Evolutionary conservation across 2,888 invertebrate species (phyloP), one percentile per base, ranked within the genome.

Genomic region (Apeira syringaria): DNA sequence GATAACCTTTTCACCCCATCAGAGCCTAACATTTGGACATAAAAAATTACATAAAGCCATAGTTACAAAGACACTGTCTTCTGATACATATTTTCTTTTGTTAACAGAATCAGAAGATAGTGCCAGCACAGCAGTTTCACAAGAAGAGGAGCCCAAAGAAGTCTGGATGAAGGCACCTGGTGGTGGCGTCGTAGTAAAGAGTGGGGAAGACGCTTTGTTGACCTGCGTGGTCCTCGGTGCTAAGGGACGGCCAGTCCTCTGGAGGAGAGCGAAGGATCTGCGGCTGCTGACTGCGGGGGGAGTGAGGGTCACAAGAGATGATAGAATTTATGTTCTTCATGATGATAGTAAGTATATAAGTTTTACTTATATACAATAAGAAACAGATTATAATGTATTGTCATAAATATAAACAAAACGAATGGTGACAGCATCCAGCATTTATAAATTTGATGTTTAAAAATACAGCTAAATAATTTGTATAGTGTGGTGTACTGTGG

Each of bases 201-300:
- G 74, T 36, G 95, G 95, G 6, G 95, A 95, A 61, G 95, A 96
- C 69, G 96, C 95, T 1, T 84, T 96, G 25, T 91, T 96, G 32
- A 96, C 96, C 6, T 96, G 96, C 74, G 95, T 96, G 39, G 94
- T 96, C 17, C 85, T 93, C 17, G 92, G 94, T 17, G 91, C 92
- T 1, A 93, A 93, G 22, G 92, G 93, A 13, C 92, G 93, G 63
- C 94, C 95, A 0, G 94, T 96, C 36, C 90, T 95, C 66, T 96
- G 95, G 96, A 93, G 93, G 71, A 91, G 94, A 60, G 93, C 94
- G 39, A 91, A 91, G 49, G 91, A 92, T 50, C 92, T 93, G 22
- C 92, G 93, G 62, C 92, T 96, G 32, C 80, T 96, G 34, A 95
- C 96, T 3, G 96, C 95, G 2, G 95, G 94, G 2, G 93, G 92